A percentile compares a stretch with the other conserved stretches of the same genome.
phyloP scores from a whole-genome alignment of 2,113 vertebrate species.

The Thunnus thynnus region DNA sequence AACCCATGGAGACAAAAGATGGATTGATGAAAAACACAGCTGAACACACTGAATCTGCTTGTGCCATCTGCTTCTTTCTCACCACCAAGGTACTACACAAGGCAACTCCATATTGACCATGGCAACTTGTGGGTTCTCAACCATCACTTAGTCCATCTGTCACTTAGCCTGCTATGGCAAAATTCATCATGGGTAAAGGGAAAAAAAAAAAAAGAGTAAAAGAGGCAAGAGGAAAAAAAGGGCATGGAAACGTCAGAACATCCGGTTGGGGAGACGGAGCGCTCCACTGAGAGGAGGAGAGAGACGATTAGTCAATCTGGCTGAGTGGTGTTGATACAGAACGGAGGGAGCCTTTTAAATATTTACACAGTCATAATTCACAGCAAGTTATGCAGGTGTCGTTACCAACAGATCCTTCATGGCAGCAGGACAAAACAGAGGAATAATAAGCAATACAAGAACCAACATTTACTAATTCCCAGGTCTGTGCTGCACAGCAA shows the following conservation, averaged over 20 bases:
- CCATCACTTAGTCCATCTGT: conserved; percentile 65
- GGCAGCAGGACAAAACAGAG: conserved; percentile 48
- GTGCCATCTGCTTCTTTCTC: conserved; percentile 77
- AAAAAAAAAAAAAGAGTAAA: conserved; percentile 42
- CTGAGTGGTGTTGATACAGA: conserved; percentile 79
- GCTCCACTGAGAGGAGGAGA: conserved; percentile 59
- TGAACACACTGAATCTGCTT: conserved; percentile 61
- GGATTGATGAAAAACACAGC: conserved; percentile 74
- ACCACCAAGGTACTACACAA: conserved; percentile 63
- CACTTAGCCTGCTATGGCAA: conserved; percentile 61
- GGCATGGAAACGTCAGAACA: conserved; percentile 49
- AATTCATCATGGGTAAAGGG: conserved; percentile 62
- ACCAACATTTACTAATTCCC: conserved; percentile 55
- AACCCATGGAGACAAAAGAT: conserved; percentile 65
- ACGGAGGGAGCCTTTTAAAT: conserved; percentile 81
- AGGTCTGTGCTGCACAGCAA: conserved; percentile 25
- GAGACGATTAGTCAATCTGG: conserved; percentile 80
- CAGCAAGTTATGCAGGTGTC: conserved; percentile 74
- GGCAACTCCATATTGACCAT: conserved; percentile 68
- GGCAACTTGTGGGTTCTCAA: conserved; percentile 61
- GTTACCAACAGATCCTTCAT: conserved; percentile 62
- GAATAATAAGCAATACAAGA: conserved; percentile 46
- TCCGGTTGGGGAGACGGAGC: conserved; percentile 55
- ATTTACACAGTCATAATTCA: conserved; percentile 84
- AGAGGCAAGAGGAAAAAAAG: not conserved